Evolutionary conservation across 2,113 vertebrate genomes (phyloP), one percentile per base, ranked within the genome.

Genomic region (Bucco capensis): DNA sequence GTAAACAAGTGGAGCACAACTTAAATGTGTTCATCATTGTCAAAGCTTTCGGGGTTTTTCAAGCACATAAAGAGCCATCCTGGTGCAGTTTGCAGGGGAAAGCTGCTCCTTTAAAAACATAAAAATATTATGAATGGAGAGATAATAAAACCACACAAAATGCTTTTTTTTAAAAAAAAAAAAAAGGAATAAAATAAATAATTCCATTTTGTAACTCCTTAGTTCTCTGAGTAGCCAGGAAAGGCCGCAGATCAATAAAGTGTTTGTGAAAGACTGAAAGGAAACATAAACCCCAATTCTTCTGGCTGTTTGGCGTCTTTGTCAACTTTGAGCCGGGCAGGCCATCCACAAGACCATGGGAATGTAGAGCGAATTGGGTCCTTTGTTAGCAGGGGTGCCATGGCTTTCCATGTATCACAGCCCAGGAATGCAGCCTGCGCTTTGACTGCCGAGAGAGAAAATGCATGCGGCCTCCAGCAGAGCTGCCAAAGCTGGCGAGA

Each of bases 211-310:
- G 81, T 95, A 96, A 94, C 93, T 96, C 84, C 85, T 96, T 88
- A 93, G 95, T 95, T 97, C 89, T 91, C 88, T 28, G 33, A 95
- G 92, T 73, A 89, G 94, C 56, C 76, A 96, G 90, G 96, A 96
- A 97, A 96, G 96, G 92, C 90, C 77, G 92, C 96, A 96, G 96
- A 97, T 96, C 94, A 92, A 87, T 96, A 94, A 97, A 93, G 94
- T 97, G 97, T 97, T 97, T 97, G 96, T 95, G 95, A 97, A 96
- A 95, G 97, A 91, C 96, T 97, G 94, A 97, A 97, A 97, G 87
- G 97, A 97, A 97, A 97, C 97, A 97, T 97, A 98, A 98, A 97
- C 97, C 96, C 95, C 77, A 65, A 97, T 98, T 97, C 97, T 97
- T 97, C 96, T 96, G 96, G 97, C 95, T 97, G 83, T 95, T 97